Conservation (phyloP, 2,888 invertebrate genomes). For the Allolobophora icterica region DNA sequence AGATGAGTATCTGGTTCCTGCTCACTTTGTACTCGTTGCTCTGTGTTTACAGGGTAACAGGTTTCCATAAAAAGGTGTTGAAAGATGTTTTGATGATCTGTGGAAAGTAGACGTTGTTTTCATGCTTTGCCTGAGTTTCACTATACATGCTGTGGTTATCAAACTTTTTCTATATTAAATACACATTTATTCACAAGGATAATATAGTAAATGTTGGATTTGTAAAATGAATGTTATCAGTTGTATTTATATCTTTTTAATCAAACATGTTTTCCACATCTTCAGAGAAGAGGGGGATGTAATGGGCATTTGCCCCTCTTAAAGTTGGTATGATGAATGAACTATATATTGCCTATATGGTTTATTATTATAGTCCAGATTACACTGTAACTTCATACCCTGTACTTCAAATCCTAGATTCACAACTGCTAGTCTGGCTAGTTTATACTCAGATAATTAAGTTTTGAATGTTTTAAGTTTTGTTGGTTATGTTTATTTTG, state of each 20-base stretch:
- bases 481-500: too few relatives aligned
- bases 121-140: not conserved
- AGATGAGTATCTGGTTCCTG: not conserved
- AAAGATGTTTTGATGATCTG: not conserved
- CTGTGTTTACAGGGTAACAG: not conserved
- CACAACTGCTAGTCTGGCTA: too few relatives aligned
- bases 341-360: not conserved
- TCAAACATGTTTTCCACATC: not conserved
- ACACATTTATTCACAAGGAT: not conserved
- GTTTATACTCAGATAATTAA: too few relatives aligned
- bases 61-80: not conserved
- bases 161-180: not conserved
- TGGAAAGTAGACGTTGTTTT: not conserved
- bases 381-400: not conserved
- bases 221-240: not conserved
- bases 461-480: too few relatives aligned
- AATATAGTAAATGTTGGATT: not conserved
- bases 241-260: not conserved
- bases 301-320: not conserved
- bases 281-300: not conserved
- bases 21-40: slow-evolving; percentile 17
- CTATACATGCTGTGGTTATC: not conserved
- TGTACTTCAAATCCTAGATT: too few relatives aligned
- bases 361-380: not conserved
- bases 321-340: not conserved